Evolutionary conservation across 1,140 invertebrate genomes (phyloP), one percentile per base, ranked within the genome.

Genomic region (Aphidius gifuensis): DNA sequence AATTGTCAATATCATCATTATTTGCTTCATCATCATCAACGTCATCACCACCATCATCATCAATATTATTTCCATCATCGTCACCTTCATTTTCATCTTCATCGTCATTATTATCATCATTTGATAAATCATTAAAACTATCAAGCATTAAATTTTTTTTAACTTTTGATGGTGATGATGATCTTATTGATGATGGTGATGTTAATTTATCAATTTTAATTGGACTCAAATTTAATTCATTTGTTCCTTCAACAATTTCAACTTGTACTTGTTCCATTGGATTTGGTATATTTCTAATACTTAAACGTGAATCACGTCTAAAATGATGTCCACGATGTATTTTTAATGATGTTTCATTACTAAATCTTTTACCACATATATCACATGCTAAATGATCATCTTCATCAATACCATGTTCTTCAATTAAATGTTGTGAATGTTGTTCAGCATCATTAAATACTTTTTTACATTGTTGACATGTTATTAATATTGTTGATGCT

Each of bases 281-380:
- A 58, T 68, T 51, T 11, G 64, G 49, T 42, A 57, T 50, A 43
- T 64, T 64, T 11, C 66, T 16, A 9, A 65, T 56, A 39, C 48
- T 69, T 1, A 73, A 47, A 7, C 65, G 45, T 65, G 83, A 83
- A 6, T 81, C 83, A 1, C 78, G 82, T 4, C 84, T 75, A 23
- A 83, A 74, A 68, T 87, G 86, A 83, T 85, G 86, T 1, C 85
- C 84, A 16, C 82, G 79, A 66, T 87, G 86, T 62, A 85, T 86
- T 57, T 85, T 85, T 48, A 86, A 65, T 0, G 80, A 80, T 0
- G 68, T 66, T 40, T 76, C 74, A 21, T 80, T 75, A 0, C 80
- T 79, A 63, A 87, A 87, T 4, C 74, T 76, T 72, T 86, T 87
- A 3, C 82, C 82, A 60, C 85, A 87, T 57, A 86, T 81, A 65